Evolutionary conservation across 1,140 invertebrate genomes (phyloP).

Genomic region (Trichonephila clavipes): DNA sequence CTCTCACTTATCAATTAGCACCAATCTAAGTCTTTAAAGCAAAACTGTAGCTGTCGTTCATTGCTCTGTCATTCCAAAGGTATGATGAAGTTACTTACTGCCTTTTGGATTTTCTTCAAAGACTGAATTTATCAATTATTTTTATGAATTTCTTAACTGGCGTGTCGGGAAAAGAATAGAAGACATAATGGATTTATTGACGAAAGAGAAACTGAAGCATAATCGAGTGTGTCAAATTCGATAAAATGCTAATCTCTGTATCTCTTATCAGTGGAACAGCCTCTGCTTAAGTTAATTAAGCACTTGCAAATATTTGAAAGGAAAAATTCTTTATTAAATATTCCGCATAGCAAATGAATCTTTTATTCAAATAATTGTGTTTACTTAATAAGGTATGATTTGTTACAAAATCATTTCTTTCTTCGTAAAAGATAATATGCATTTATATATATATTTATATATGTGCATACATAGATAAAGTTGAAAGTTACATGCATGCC

Average conservation of each 20-base stretch:
- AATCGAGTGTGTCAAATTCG: slow-evolving; percentile 18
- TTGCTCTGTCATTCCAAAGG: not conserved
- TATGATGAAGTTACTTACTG: not conserved
- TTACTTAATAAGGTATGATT: slow-evolving; percentile 19
- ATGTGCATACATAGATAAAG: too few relatives aligned
- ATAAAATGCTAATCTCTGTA: not conserved
- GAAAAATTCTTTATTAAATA: not conserved
- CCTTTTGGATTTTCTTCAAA: slow-evolving; percentile 1
- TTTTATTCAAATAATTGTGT: not conserved
- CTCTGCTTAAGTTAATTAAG: not conserved
- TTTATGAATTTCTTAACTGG: not conserved
- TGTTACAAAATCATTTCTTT: not conserved
- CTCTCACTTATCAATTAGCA: slow-evolving; percentile 31
- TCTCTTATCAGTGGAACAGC: not conserved
- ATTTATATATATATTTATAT: too few relatives aligned
- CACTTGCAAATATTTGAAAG: not conserved
- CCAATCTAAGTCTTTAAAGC: not conserved
- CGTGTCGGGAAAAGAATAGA: not conserved
- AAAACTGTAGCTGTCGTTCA: not conserved
- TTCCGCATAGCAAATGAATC: not conserved
- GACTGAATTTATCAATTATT: slow-evolving; percentile 21
- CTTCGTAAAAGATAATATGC: not conserved
- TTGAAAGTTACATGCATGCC: too few relatives aligned
- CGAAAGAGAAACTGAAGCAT: not conserved
- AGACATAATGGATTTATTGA: not conserved